Evolutionary conservation across 2,888 invertebrate genomes (phyloP), one percentile per base, ranked within the genome.

Genomic region (Eulithis testata): DNA sequence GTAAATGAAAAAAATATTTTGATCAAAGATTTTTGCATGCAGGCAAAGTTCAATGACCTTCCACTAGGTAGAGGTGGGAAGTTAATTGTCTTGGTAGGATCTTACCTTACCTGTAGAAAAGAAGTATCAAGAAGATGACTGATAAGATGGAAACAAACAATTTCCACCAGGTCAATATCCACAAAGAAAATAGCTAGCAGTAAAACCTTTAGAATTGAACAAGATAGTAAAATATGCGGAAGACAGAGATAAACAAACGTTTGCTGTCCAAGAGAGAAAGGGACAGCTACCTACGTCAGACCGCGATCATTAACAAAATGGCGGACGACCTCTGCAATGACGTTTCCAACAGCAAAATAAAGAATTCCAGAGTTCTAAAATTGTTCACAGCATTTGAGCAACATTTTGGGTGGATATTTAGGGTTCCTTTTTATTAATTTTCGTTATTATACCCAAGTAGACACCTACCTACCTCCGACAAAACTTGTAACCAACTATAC

Each of bases 271-370:
- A 43, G 60, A 44, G 47, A 60, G 63, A 69, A 62, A 27, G 60
- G 44, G 63, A 69, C 53, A 64, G 44, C 21, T 52, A 56, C 37
- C 21, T 52, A 56, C 37, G 49, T 45, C 53, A 60, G 60, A 49
- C 11, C 45, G 49, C 58, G 59, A 45, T 52, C 60, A 54, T 63
- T 49, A 66, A 40, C 64, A 65, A 68, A 60, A 72, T 72, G 71
- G 69, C 68, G 64, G 60, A 50, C 62, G 60, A 62, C 57, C 49
- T 56, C 61, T 44, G 53, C 62, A 66, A 68, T 71, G 69, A 68
- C 64, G 62, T 66, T 65, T 61, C 52, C 43, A 49, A 62, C 40
- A 65, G 60, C 31, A 49, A 64, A 50, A 49, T 11, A 45, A 45
- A 47, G 14, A 55, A 50, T 31, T 43, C 27, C 54, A 21, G 49